Percentiles rank a stretch among this genome's conserved stretches.
These are phyloP conservation scores for Lacerta agilis DNA, from an alignment of 2,797 vertebrate genomes.

Conservation along the genomic window DNA sequence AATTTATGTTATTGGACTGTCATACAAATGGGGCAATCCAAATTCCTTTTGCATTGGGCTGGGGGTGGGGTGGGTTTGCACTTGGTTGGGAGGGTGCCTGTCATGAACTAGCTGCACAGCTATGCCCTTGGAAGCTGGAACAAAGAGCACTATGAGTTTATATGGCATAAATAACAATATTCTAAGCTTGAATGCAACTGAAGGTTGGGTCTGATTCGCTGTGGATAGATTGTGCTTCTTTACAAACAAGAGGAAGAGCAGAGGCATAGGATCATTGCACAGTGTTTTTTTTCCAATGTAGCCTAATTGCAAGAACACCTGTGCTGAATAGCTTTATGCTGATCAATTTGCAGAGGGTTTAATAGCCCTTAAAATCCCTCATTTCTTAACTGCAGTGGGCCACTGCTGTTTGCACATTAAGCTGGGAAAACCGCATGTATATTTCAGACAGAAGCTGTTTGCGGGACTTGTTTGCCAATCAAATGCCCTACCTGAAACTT, in stretches of 20 bases:
- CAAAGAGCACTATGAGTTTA: neutral
- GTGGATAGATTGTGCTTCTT: conserved; percentile 55
- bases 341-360: conserved; percentile 77
- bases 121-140: neutral
- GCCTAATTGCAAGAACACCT: conserved; percentile 79
- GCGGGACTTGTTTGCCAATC: conserved; percentile 54
- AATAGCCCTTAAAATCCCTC: conserved; percentile 77
- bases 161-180: neutral
- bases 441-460: conserved; percentile 40
- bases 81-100: no score
- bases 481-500: conserved; percentile 12
- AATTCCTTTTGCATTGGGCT: neutral
- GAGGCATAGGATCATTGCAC: conserved; percentile 74
- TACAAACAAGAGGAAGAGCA: conserved; percentile 58
- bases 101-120: no score
- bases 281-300: conserved; percentile 70
- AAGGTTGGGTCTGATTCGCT: conserved; percentile 60
- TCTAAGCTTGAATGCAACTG: conserved; percentile 21
- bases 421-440: conserved; percentile 38
- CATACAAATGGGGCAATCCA: no score
- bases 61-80: neutral
- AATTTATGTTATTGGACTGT: no score
- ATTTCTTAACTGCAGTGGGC: conserved; percentile 68
- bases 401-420: conserved; percentile 60
- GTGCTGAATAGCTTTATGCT: conserved; percentile 71